Conservation (phyloP, 2,113 vertebrate genomes). For the Lepisosteus osseus region DNA sequence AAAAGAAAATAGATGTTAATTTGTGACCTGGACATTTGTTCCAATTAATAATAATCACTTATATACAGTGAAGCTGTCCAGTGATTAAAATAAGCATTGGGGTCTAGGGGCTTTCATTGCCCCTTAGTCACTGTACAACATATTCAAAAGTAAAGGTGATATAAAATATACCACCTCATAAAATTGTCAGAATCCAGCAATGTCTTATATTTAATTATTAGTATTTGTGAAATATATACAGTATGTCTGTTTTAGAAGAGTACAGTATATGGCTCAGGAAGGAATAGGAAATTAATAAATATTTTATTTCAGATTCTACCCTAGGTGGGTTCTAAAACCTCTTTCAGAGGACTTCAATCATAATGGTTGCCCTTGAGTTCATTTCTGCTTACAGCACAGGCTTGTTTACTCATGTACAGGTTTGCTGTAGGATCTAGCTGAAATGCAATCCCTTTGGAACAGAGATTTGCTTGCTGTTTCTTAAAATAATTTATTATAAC, state of each 20-base stretch:
- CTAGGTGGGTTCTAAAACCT: conserved; percentile 15
- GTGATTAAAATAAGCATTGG: background rate
- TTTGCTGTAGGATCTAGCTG: background rate
- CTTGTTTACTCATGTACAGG: background rate
- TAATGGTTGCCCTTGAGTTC: background rate
- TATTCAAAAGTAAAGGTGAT: background rate
- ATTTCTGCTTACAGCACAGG: background rate
- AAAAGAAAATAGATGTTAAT: background rate
- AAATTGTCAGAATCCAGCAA: conserved; percentile 30
- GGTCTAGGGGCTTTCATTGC: background rate
- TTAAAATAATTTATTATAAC: too few species aligned
- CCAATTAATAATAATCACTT: background rate
- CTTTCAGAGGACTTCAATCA: background rate
- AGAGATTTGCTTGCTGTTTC: too few species aligned
- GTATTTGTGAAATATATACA: conserved; percentile 22
- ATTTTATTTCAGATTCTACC: conserved; percentile 22
- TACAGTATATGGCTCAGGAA: conserved; percentile 25
- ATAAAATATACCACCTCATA: background rate
- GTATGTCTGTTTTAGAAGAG: background rate
- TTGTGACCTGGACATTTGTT: background rate
- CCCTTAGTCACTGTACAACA: background rate
- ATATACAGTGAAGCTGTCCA: background rate
- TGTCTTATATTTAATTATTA: conserved; percentile 36
- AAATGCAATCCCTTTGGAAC: too few species aligned
- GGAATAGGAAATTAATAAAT: conserved; percentile 41